These are phyloP conservation scores for Yoshiicerus persimilis DNA, from an alignment of 1,140 invertebrate species.

Conservation along the genomic window DNA sequence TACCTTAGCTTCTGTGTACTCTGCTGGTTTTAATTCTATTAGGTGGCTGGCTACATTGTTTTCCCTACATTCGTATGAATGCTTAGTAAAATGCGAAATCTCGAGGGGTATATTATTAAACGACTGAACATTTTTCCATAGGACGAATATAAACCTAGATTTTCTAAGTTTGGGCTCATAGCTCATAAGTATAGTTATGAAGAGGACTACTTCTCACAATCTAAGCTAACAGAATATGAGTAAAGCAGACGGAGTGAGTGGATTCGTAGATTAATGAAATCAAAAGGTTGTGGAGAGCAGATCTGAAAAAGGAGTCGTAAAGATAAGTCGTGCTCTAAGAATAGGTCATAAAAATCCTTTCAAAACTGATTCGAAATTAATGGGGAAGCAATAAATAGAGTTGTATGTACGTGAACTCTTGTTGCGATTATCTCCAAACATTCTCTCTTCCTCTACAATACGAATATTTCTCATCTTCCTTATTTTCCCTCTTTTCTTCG, in stretches of 20 bases:
- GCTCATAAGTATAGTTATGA: background rate
- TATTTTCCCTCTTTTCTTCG: too few relatives aligned
- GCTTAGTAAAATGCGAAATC: too few relatives aligned
- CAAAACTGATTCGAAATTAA: background rate
- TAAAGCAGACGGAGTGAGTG: background rate
- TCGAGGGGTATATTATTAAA: too few relatives aligned
- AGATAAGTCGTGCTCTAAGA: background rate
- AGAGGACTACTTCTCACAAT: background rate
- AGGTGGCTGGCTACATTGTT: too few relatives aligned
- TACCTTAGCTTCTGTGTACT: too few relatives aligned
- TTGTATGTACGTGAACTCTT: background rate
- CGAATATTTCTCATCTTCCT: background rate
- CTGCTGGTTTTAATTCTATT: too few relatives aligned
- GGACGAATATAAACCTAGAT: too few relatives aligned
- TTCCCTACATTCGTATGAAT: too few relatives aligned
- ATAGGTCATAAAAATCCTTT: background rate
- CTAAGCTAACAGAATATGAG: background rate
- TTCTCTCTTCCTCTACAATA: too few relatives aligned
- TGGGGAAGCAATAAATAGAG: background rate
- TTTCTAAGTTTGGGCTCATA: too few relatives aligned
- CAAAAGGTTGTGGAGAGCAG: background rate
- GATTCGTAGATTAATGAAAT: background rate
- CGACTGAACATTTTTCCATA: too few relatives aligned
- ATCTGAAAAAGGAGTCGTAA: background rate
- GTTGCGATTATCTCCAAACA: background rate